These are phyloP conservation scores for Pseudopipra pipra DNA, from an alignment of 2,113 vertebrate genomes.

Conservation along the genomic window DNA sequence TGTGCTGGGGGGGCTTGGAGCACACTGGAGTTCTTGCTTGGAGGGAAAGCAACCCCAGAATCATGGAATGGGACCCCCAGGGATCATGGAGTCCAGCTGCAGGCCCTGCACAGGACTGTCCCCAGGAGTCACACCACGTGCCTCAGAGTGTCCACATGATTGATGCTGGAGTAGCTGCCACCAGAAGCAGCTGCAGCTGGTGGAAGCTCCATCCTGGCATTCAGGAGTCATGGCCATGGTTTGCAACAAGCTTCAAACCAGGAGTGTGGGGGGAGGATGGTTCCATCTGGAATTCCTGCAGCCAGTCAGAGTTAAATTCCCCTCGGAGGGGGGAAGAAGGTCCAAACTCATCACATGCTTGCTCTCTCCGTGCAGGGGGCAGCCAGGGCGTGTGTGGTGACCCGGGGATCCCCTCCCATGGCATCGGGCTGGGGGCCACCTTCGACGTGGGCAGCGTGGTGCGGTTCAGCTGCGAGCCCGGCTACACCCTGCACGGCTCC, in stretches of 20 bases:
- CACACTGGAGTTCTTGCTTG: not conserved
- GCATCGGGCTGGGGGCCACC: conserved; percentile 90
- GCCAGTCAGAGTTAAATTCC: too few species aligned
- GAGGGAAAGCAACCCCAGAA: not conserved
- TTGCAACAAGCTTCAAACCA: not conserved
- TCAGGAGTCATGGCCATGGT: fast-evolving
- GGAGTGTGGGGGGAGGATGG: fast-evolving
- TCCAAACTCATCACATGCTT: fast-evolving
- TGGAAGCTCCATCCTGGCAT: not conserved
- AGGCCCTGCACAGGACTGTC: too few species aligned
- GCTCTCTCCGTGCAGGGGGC: conserved; percentile 74
- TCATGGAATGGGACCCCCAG: not conserved
- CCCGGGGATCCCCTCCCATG: conserved; percentile 88
- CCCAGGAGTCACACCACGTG: not conserved
- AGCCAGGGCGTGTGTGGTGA: conserved; percentile 86
- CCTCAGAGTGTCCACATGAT: not conserved
- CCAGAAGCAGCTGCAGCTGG: not conserved
- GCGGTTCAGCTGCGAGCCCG: conserved; percentile 93
- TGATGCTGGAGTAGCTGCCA: not conserved
- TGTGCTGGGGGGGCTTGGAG: not conserved
- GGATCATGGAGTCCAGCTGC: not conserved
- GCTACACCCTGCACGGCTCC: conserved; percentile 86
- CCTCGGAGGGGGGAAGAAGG: not conserved
- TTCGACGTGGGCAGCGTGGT: conserved; percentile 82
- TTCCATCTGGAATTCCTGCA: not conserved